Base-by-base conservation (phyloP, 1,140 invertebrate species). In the Heliconius nattereri region DNA sequence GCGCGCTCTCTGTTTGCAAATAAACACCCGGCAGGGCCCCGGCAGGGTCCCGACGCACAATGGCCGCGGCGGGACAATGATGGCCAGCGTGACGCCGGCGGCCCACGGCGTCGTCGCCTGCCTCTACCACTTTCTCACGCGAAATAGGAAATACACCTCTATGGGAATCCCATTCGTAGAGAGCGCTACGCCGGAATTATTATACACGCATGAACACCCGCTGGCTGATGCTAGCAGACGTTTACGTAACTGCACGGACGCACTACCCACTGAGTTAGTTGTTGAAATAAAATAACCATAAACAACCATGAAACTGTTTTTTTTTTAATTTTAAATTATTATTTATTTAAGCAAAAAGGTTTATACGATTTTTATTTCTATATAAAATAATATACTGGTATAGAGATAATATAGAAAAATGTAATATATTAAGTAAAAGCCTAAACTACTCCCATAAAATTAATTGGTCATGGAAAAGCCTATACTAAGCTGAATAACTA, bases 11-110 rank as follows among this genome's bases (percentile, higher is more conserved):
- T 90, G 88, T 91, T 91, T 91, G 87, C 90, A 91, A 92, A 92
- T 92, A 92, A 89, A 89, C 90, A 92, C 85, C 87, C 87, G 90
- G 87, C 89, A 82, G 86, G 81, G 80, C 78, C 89, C 85, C 81
- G 82, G 70, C 79, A 35, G 32, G 32, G 32, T 35, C 32, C 32
- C 32, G 32, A 85, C 75, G 80, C 74, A 87, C 85, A 86, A 87
- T 85, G 79, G 78, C 78, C 84, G 84, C 85, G 83, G 78, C 84
- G 83, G 81, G 82, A 91, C 90, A 92, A 92, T 92, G 80, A 81
- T 82, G 83, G 83, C 84, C 89, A 89, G 89, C 91, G 86, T 86
- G 90, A 84, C 83, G 85, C 85, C 87, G 81, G 78, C 78, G 71
- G 79, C 81, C 83, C 85, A 76, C 79, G 79, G 85, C 82, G 82